Evolutionary conservation across 2,113 vertebrate genomes (phyloP), one percentile per base, ranked within the genome.

Genomic region (Scytalopus superciliaris): DNA sequence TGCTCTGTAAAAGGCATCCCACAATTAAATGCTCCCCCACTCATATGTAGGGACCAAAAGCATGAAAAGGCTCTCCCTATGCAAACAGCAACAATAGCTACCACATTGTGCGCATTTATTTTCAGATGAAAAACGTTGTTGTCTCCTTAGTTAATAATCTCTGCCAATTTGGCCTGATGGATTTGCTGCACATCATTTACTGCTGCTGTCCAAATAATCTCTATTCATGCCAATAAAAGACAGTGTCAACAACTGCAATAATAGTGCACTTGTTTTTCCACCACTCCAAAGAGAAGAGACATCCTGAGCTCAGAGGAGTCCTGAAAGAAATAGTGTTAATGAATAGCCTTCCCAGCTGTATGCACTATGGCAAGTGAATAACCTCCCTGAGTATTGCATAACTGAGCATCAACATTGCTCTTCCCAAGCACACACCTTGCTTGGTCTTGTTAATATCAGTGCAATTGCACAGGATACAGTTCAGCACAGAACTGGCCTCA

Each of bases 271-370:
- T 96, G 95, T 93, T 94, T 95, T 90, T 89, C 42, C 62, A 81
- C 42, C 59, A 56, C 72, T 93, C 84, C 76, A 93, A 49, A 94
- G 89, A 90, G 89, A 94, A 95, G 94, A 97, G 85, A 92, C 83
- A 90, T 91, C 93, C 94, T 96, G 85, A 49, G 73, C 85, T 97
- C 84, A 76, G 93, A 88, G 92, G 64, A 55, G 86, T 89, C 44
- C 92, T 94, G 87, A 96, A 96, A 95, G 87, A 93, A 91, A 96
- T 31, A 88, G 50, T 95, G 84, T 96, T 95, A 86, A 74, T 94
- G 93, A 96, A 95, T 94, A 87, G 68, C 50, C 56, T 78, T 90
- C 93, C 93, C 90, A 94, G 92, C 85, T 96, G 82, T 92, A 90
- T 47, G 72, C 39, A 19, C 86, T 67, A 94, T 81, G 80, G 80